A percentile compares a stretch with the other conserved stretches of the same genome.
These are phyloP conservation scores for Eustalomyia histrio DNA, from an alignment of 2,888 invertebrate species.

Conservation along the genomic window DNA sequence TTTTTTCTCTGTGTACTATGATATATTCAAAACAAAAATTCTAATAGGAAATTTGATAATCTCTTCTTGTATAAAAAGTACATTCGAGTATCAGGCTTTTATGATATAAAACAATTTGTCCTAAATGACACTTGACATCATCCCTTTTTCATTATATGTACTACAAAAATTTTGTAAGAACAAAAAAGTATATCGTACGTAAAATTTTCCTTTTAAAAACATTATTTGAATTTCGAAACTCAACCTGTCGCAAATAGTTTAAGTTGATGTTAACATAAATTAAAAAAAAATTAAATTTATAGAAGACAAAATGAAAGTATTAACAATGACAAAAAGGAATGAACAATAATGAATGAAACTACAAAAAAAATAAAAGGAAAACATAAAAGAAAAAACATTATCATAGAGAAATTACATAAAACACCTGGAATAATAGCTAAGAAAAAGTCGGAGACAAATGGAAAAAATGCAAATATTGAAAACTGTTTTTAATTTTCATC, in stretches of 20 bases:
- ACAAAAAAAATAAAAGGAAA: not conserved
- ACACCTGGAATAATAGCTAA: not conserved
- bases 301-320: not conserved
- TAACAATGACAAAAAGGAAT: not conserved
- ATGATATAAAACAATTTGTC: not conserved
- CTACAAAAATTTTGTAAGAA: not conserved
- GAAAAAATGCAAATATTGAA: not conserved
- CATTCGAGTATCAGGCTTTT: not conserved
- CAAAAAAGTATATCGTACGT: not conserved
- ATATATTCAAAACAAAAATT: too few species aligned
- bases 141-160: not conserved
- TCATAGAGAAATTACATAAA: not conserved
- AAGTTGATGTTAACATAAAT: conserved; percentile 1
- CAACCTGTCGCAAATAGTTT: conserved; percentile 38
- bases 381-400: not conserved
- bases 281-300: conserved; percentile 28
- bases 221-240: conserved; percentile 9
- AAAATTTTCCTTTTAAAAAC: not conserved
- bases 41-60: too few species aligned
- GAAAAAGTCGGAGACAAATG: not conserved
- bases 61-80: too few species aligned
- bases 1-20: too few species aligned
- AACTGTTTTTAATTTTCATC: not conserved
- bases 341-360: not conserved
- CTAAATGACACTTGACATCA: not conserved